Evolutionary conservation across 1,140 invertebrate genomes (phyloP).

Genomic region (Drosophila leontia): DNA sequence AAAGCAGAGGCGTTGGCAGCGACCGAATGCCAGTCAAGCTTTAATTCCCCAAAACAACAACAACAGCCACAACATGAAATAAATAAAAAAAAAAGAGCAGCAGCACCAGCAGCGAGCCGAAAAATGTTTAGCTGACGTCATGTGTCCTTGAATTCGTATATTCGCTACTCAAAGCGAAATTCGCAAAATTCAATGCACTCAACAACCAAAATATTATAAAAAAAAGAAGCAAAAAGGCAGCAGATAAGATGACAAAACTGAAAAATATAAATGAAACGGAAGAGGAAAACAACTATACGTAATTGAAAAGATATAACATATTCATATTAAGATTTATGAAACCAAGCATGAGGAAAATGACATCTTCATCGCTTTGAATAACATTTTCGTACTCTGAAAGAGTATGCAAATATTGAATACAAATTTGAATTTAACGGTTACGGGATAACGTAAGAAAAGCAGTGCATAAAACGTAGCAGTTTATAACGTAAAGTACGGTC

Average conservation of each 20-base stretch:
- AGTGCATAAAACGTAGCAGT: neutral
- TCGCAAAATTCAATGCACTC: conserved; percentile 80
- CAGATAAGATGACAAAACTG: conserved; percentile 42
- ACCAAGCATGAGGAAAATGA: neutral
- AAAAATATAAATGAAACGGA: conserved; percentile 20
- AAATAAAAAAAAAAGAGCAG: conserved; percentile 16
- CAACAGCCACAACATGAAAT: conserved; percentile 24
- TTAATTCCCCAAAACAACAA: conserved; percentile 48
- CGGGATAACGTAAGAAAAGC: conserved; percentile 4
- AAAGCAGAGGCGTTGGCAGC: conserved; percentile 56
- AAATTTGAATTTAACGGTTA: neutral
- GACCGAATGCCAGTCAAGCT: conserved; percentile 50
- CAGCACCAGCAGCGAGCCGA: conserved; percentile 27
- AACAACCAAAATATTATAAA: conserved; percentile 27
- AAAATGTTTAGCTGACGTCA: conserved; percentile 81
- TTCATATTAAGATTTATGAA: neutral
- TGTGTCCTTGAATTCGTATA: conserved; percentile 81
- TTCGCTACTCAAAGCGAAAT: conserved; percentile 72
- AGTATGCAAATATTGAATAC: neutral
- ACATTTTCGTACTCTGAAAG: too few relatives aligned
- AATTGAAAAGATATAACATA: conserved; percentile 8
- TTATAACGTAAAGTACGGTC: too few relatives aligned
- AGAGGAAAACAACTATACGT: conserved; percentile 12
- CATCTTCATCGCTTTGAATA: too few relatives aligned
- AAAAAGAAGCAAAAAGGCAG: neutral